Base-by-base conservation (phyloP, 2,797 vertebrate genomes). In the Sebastes melanostomus region DNA sequence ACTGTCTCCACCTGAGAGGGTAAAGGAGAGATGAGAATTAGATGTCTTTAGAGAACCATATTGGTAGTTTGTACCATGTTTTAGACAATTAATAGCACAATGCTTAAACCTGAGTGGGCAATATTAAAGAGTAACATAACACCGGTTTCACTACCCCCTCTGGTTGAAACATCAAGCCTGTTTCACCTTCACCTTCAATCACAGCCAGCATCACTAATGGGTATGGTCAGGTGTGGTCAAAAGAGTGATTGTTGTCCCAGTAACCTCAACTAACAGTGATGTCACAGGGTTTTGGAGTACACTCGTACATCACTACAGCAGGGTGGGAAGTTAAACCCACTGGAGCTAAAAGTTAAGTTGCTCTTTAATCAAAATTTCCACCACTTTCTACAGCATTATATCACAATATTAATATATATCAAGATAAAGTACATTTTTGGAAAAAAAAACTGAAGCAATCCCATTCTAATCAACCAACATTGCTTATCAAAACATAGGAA, bases 1-100 rank as follows among this genome's bases (percentile, higher is more conserved):
- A 96, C 94, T 36, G 94, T 96, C 92, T 96, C 95, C 82, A 97
- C 91, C 96, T 97, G 86, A 75, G 62, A 84, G 52, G 60, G 36
- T 2, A 42, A 62, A 74, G 58, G 4, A 27, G 20, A 69, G n/a
- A 70, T 8, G 3, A 73, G 22, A 78, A 66, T 54, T 11, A 46
- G 10, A 60, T 55, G 5, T 27, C 12, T 71, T 56, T 60, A 10
- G 10, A 66, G 14, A 71, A 36, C 3, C 11, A 27, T 32, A 4
- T 10, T 11, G 10, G 14, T 36, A 65, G 16, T 52, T 62, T 56
- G 27, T 27, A 58, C 5, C 3, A 66, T 50, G 32, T 66, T 73
- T 73, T 66, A 71, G 30, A 3, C 11, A 16, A 29, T 32, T 10
- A 13, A 71, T 6, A 70, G 10, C 22, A 62, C 30, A 24, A 10